These are phyloP conservation scores for Puma concolor DNA, from an alignment of 2,113 vertebrate genomes.

Conservation along the genomic window DNA sequence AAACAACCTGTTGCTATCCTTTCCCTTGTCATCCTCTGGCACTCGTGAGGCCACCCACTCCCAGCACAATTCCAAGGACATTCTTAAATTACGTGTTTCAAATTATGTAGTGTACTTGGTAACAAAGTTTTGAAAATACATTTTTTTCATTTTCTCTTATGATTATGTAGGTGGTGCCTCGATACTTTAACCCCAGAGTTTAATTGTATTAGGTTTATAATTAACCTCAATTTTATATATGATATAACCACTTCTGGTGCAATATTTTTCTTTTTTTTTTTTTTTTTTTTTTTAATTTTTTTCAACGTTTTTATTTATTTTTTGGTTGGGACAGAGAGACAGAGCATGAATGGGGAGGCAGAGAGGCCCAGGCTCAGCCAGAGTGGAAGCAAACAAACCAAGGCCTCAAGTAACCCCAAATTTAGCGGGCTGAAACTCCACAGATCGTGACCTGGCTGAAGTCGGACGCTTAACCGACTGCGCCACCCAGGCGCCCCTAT, in stretches of 20 bases:
- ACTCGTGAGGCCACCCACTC: not conserved
- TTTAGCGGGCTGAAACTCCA: no score
- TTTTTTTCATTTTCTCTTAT: not conserved
- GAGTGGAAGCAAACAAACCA: no score
- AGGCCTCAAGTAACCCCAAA: no score
- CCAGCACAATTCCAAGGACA: not conserved
- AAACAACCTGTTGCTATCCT: not conserved
- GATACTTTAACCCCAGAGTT: not conserved
- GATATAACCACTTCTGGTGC: not conserved
- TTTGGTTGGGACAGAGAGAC: no score
- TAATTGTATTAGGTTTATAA: not conserved
- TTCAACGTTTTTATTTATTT: no score
- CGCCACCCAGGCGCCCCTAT: no score
- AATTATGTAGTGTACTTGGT: not conserved
- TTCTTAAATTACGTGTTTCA: not conserved
- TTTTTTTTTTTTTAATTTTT: constrained; percentile 13
- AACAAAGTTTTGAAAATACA: not conserved
- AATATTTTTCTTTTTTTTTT: not conserved
- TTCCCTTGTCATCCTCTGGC: not conserved
- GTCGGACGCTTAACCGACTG: no score
- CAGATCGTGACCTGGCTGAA: no score
- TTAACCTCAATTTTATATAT: not conserved
- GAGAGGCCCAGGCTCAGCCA: no score
- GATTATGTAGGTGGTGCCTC: not conserved
- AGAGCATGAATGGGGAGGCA: no score